Base-by-base conservation (phyloP, 2,797 vertebrate genomes). In the Semaprochilodus insignis region DNA sequence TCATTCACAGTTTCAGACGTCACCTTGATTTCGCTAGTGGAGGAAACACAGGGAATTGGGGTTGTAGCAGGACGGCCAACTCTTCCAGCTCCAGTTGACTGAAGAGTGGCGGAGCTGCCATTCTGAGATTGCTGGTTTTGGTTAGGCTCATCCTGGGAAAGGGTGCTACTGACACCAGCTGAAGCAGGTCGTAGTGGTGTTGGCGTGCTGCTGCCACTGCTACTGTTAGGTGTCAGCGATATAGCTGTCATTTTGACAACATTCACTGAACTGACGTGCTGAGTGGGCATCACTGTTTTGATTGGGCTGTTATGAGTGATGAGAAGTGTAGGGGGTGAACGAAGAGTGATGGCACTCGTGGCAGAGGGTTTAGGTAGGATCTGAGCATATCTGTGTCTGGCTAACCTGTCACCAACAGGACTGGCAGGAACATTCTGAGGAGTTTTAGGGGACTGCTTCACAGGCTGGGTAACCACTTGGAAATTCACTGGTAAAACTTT, bases 181-280 rank as follows among this genome's bases (percentile, higher is more conserved):
- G 97, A 93, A 0, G 96, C 92, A 57, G 96, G 96, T 85, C 97
- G 91, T 83, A 94, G 89, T 2, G 92, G 85, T 31, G 93, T 95
- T 83, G 94, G 91, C 36, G 95, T 93, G 71, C 93, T 91, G 78
- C 81, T 86, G 63, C 74, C 82, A 57, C 87, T 92, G 70, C 91
- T 88, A 90, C 92, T 95, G 94, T 94, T 97, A 1, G 97, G 96
- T 0, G 98, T 95, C 72, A 99, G 95, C 36, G 98, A 97, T 85
- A 99, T 99, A 90, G 98, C 95, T 34, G 97, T 98, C 98, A 99
- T 99, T 91, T 99, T 99, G 66, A 99, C 97, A 90, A 99, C 97
- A 8, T 99, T 99, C 85, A 99, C 94, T 11, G 97, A 97, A 90
- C 97, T 97, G 90, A 99, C 93, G 1, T 99, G 98, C 74, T 97